Evolutionary conservation across 2,888 invertebrate species (phyloP), one percentile per base, ranked within the genome.

Genomic region (Thumatha senex): DNA sequence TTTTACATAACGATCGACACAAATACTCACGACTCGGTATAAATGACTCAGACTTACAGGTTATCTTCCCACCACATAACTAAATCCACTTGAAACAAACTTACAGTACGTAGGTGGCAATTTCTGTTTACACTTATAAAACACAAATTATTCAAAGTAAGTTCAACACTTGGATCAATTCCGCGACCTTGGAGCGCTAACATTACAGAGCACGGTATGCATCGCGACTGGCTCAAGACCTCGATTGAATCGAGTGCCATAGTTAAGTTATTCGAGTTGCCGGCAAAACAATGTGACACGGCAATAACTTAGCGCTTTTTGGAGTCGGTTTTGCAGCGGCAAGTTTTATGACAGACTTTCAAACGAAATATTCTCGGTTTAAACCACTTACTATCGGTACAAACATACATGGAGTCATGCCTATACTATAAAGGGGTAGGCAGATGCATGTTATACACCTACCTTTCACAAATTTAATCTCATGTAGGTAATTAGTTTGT

Each of bases 191-290:
- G 40, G 13, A 44, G 36, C 31, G 42, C 35, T 44, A 4, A 24
- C 18, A 24, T 24, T 24, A 40, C 24, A 18, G 5, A 33, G 33
- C 41, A 46, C 46, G 39, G 15, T 30, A 8, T 29, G 31, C 41
- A 34, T 34, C n/a, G 49, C 46, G 46, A 34, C 46, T 54, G 49
- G 53, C 29, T 31, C 48, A 29, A 42, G 47, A 63, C 64, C 55
- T 57, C 60, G 31, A 31, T 41, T 15, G 31, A 31, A n/a, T 33
- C 42, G 57, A 57, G 60, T 54, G 55, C 48, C 50, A 51, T 50
- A n/a, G 56, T 54, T 38, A 41, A 49, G 53, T 55, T 63, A 59
- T 56, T 60, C 63, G 45, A 12, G 47, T 51, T 60, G 42, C 43
- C 51, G 51, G 49, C 61, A 60, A 53, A 63, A 55, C 57, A 51